phyloP scores from a whole-genome alignment of 1,140 invertebrate species.

The Trichonephila clavata region DNA sequence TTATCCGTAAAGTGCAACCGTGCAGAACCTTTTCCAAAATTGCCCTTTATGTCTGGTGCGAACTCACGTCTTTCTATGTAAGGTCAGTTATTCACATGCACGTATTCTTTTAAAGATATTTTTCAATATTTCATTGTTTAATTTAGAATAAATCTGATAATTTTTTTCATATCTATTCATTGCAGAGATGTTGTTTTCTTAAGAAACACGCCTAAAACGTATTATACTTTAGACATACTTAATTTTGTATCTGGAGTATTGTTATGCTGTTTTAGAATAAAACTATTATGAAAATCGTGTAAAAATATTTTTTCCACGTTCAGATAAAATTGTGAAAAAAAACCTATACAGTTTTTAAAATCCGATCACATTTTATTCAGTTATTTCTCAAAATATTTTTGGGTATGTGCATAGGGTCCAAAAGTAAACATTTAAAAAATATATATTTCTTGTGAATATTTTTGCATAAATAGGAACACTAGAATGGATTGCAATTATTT shows the following conservation, averaged over 20 bases:
- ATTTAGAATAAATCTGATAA: not conserved
- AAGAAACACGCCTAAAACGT: not conserved
- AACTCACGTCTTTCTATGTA: not conserved
- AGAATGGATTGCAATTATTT: too few species aligned
- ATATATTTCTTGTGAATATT: too few species aligned
- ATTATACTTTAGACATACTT: not conserved
- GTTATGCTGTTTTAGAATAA: not conserved
- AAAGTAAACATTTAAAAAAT: too few species aligned
- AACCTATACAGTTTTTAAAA: too few species aligned
- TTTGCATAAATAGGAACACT: too few species aligned
- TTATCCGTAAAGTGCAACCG: conserved; percentile 13
- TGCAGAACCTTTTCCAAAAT: conserved; percentile 1
- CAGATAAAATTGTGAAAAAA: too few species aligned
- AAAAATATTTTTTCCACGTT: too few species aligned
- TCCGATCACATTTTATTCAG: too few species aligned
- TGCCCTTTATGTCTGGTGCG: not conserved
- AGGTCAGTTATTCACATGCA: not conserved
- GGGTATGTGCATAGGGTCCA: too few species aligned
- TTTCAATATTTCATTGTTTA: not conserved
- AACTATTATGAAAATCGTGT: too few species aligned
- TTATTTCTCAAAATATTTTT: too few species aligned
- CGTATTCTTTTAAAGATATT: not conserved
- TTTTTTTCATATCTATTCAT: not conserved
- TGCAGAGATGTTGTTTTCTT: not conserved
- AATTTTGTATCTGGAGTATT: not conserved